Evolutionary conservation across 2,888 invertebrate genomes (phyloP), one percentile per base, ranked within the genome.

Genomic region (Poecilobothrus nobilitatus): DNA sequence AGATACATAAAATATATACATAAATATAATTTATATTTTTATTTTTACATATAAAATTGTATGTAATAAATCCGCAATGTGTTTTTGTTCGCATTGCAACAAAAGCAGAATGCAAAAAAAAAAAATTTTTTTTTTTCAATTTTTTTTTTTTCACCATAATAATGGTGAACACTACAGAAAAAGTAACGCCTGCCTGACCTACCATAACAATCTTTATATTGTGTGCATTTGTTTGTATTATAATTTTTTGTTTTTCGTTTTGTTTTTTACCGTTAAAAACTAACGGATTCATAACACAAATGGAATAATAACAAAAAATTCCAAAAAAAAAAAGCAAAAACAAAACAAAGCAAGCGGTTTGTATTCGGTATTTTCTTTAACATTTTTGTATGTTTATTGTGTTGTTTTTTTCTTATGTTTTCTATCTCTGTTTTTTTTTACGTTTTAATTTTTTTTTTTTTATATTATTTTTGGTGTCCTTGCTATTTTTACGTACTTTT

Each of bases 101-200:
- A 37, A 37, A 37, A 37, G 12, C 37, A 8, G 12, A 37, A 37
- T 10, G 12, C 37, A 37, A 10, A 37, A 12, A 4, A 37, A 37
- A 37, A 37, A 37, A 4, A 37, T 27, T 27, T 2, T 27, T 27
- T 27, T 27, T 27, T 2, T 27, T 27, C 5, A 4, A 5, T 5
- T 27, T 27, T 27, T 27, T 27, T 27, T 27, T 27, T 27, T 27
- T 53, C 18, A 53, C 53, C 53, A 53, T 18, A 8, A 53, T 53
- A 6, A 53, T 53, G 15, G 53, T 18, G 53, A 53, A 53, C 1
- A 53, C 5, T 53, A 53, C 15, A 53, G 15, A n/a, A 53, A 12
- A 53, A 41, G 41, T 41, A 41, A 53, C 53, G 53, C 53, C 53
- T 53, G 53, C 18, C 53, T 53, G 53, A 53, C 53, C 53, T 53